Evolutionary conservation across 92 coral and sea anemone species (phyloP), one percentile per base, ranked within the genome.

Genomic region (Virgularia gustaviana): DNA sequence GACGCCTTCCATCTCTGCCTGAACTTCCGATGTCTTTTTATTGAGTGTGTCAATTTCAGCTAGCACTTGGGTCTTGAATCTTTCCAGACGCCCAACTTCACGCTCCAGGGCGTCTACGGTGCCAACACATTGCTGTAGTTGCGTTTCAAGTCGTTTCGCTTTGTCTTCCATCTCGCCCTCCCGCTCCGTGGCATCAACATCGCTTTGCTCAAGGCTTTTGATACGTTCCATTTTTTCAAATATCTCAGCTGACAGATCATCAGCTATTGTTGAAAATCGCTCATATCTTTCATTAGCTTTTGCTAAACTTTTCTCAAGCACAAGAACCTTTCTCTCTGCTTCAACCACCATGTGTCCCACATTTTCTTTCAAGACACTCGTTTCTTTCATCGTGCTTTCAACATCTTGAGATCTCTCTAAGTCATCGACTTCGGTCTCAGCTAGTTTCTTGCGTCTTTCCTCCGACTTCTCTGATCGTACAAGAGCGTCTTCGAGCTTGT

Each of bases 111-210:
- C 44, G 39, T 80, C 85, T 32, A 31, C 55, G 3, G 37, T 36
- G 27, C 70, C 39, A 27, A 55, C 12, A 0, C 44, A n/a, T 45
- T 80, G 71, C 1, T 49, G 64, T 30, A 73, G 19, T 42, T 64
- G 70, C 43, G 62, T 18, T 66, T 80, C 79, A 9, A 80, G 63
- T 7, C 73, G 73, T 2, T 45, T 54, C 19, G 65, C 63, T 45
- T 80, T 73, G n/a, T 54, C 80, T 30, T 80, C 85, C 33, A 56
- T 41, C 7, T 6, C 49, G 31, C 64, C 79, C 25, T 80, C 80
- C 16, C 85, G 85, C 10, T 80, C 85, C 33, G 85, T 70, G 2
- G 75, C 68, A 16, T 52, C 28, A 29, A 49, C 37, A 22, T 80
- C 85, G 4, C 65, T 73, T 10, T 71, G 68, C 32, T 80, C 85